A percentile compares a stretch with the other conserved stretches of the same genome.
Conservation (phyloP, 2,888 invertebrate genomes). For the Aporophyla lueneburgensis region DNA sequence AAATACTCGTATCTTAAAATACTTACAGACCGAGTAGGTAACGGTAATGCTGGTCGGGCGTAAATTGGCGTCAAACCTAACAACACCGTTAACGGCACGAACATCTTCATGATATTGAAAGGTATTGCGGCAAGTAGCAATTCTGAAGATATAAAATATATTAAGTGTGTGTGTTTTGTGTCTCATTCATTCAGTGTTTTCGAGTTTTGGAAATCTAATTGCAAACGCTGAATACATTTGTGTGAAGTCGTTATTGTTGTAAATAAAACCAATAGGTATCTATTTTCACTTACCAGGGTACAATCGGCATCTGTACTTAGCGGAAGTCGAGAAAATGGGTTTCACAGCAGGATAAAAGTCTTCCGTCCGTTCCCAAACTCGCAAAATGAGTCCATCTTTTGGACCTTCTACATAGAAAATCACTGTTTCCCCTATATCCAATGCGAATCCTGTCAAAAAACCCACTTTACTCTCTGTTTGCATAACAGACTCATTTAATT, state of each 20-base stretch:
- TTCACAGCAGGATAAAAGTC: constrained; percentile 77
- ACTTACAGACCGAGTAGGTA: constrained; percentile 82
- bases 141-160: constrained; percentile 67
- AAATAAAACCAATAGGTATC: background rate
- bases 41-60: constrained; percentile 81
- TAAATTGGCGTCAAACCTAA: constrained; percentile 83
- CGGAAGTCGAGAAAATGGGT: constrained; percentile 79
- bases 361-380: constrained; percentile 80
- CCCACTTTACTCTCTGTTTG: constrained; percentile 62
- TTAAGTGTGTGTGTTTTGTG: background rate
- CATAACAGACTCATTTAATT: constrained; percentile 75
- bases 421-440: constrained; percentile 80
- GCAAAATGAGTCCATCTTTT: constrained; percentile 79
- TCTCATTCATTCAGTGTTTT: no score
- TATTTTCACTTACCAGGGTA: constrained; percentile 77
- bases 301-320: constrained; percentile 77
- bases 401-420: constrained; percentile 83
- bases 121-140: constrained; percentile 73
- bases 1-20: background rate
- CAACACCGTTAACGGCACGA: constrained; percentile 77
- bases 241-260: background rate
- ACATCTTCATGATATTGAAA: constrained; percentile 83
- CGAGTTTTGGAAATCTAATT: background rate
- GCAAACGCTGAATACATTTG: background rate
- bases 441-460: constrained; percentile 81